phyloP scores from a whole-genome alignment of 2,113 vertebrate species.

The Xiphophorus maculatus region DNA sequence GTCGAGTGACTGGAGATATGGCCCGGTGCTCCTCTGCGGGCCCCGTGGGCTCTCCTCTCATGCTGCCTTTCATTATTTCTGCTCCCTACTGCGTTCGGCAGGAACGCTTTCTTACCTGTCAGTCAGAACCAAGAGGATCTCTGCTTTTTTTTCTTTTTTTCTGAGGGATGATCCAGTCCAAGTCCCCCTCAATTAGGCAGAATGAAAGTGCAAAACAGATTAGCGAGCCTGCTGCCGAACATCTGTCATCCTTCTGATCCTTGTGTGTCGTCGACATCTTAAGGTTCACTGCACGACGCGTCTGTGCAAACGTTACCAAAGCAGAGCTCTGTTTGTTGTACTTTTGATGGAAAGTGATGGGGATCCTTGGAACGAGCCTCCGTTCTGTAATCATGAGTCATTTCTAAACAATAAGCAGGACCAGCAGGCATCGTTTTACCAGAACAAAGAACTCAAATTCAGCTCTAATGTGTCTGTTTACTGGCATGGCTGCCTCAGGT shows the following conservation, averaged over 20 bases:
- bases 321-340: neutral
- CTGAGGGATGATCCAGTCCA: slow-evolving; percentile 13
- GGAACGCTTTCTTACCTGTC: slow-evolving; percentile 35
- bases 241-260: slow-evolving; percentile 43
- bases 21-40: slow-evolving; percentile 31
- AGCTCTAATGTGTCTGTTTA: neutral
- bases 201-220: slow-evolving; percentile 58
- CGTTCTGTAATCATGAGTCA: neutral
- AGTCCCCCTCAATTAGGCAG: slow-evolving; percentile 41
- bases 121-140: slow-evolving; percentile 29
- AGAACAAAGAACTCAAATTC: neutral
- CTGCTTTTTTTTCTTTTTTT: neutral
- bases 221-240: slow-evolving; percentile 45
- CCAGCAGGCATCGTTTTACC: neutral
- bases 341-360: slow-evolving; percentile 8
- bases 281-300: slow-evolving; percentile 10
- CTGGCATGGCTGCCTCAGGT: neutral
- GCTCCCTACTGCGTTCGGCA: slow-evolving; percentile 31
- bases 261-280: slow-evolving; percentile 3
- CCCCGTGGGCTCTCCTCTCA: slow-evolving; percentile 34
- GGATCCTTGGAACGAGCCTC: slow-evolving; percentile 16
- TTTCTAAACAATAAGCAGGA: neutral
- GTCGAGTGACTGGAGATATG: slow-evolving; percentile 53
- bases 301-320: slow-evolving; percentile 3
- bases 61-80: slow-evolving; percentile 50